Percentiles rank a stretch among this genome's conserved stretches.
Conservation (phyloP, 2,888 invertebrate species). For the Imbricaverruca yamaguchii region DNA sequence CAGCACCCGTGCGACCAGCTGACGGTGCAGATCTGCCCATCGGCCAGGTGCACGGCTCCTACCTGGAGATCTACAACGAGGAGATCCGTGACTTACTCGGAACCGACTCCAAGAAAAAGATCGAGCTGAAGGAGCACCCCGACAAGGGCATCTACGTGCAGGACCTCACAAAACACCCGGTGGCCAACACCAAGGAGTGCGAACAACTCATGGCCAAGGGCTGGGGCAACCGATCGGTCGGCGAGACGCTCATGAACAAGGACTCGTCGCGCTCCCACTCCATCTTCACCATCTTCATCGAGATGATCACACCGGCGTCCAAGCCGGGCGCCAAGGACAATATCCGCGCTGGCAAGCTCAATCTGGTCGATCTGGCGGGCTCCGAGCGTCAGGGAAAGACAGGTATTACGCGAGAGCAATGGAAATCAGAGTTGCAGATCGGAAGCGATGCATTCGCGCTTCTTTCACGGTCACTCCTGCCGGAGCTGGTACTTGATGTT, state of each 20-base stretch:
- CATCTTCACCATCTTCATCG: conserved; percentile 75
- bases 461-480: too few relatives aligned
- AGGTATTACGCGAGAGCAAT: conserved; percentile 39
- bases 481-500: too few relatives aligned
- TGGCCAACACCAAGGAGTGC: conserved; percentile 70
- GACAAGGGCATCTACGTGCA: conserved; percentile 58
- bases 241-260: conserved; percentile 82
- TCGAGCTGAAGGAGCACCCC: conserved; percentile 60
- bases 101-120: conserved; percentile 49
- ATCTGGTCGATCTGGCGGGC: conserved; percentile 81
- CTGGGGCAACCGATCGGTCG: conserved; percentile 71
- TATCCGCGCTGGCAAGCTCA: conserved; percentile 64
- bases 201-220: conserved; percentile 64
- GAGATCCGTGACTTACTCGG: conserved; percentile 63
- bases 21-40: background rate
- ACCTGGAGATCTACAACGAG: conserved; percentile 78
- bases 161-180: conserved; percentile 62
- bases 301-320: conserved; percentile 56
- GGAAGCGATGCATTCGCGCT: too few relatives aligned
- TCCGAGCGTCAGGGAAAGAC: conserved; percentile 76
- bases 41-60: conserved; percentile 62
- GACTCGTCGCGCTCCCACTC: conserved; percentile 79
- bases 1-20: too few relatives aligned
- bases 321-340: conserved; percentile 40
- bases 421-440: too few relatives aligned